These are phyloP conservation scores for Andrena marginata DNA, from an alignment of 2,888 invertebrate species.

Conservation along the genomic window DNA sequence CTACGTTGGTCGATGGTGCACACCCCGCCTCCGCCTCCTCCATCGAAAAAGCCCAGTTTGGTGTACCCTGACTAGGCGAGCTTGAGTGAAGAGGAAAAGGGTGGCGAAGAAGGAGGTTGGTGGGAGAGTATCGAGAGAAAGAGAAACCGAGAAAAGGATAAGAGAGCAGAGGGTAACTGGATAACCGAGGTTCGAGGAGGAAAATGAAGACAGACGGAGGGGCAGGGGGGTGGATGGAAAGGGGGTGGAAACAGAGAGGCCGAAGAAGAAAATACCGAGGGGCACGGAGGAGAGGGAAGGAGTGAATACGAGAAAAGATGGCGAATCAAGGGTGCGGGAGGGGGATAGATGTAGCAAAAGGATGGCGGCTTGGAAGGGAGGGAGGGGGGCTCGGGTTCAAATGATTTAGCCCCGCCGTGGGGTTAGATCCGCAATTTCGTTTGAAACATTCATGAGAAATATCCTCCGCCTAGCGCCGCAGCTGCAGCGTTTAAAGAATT, in stretches of 20 bases:
- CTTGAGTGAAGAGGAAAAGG: constrained; percentile 3
- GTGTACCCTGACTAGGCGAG: constrained; percentile 37
- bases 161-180: constrained; percentile 27
- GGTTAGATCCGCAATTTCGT: constrained; percentile 84
- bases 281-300: constrained; percentile 32
- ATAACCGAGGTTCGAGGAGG: constrained; percentile 8
- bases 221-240: background rate
- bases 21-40: constrained; percentile 31
- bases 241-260: background rate
- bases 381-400: constrained; percentile 69
- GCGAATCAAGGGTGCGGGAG: constrained; percentile 24
- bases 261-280: constrained; percentile 26
- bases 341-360: constrained; percentile 25
- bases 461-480: constrained; percentile 77
- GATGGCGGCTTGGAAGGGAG: constrained; percentile 24
- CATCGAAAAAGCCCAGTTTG: constrained; percentile 51
- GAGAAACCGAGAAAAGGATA: background rate
- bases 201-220: background rate
- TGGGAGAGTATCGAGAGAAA: constrained; percentile 30
- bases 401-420: constrained; percentile 82
- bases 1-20: constrained; percentile 68
- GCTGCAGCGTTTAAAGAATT: constrained; percentile 82
- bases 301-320: constrained; percentile 44
- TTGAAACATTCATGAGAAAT: constrained; percentile 85
- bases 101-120: background rate